These are phyloP conservation scores for Rhimphoctona megacephalus DNA, from an alignment of 2,888 invertebrate species.

Conservation along the genomic window DNA sequence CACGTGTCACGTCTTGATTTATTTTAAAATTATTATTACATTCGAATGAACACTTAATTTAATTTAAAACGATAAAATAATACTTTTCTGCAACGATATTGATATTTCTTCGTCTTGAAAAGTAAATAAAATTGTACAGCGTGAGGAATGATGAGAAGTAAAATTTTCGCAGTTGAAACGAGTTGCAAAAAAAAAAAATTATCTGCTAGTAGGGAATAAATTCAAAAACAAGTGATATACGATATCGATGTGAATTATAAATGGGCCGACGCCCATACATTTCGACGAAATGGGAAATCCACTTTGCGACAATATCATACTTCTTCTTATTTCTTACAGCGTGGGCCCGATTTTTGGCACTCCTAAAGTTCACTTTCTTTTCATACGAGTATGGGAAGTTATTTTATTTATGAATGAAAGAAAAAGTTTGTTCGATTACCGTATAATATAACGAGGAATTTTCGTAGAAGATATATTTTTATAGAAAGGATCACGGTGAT, in stretches of 20 bases:
- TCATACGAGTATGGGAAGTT: background rate
- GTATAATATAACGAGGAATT: background rate
- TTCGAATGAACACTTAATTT: background rate
- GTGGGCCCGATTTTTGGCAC: background rate
- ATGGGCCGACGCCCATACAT: constrained; percentile 13
- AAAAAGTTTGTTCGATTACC: constrained; percentile 1
- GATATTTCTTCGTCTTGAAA: background rate
- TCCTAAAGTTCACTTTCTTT: constrained; percentile 8
- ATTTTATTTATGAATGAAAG: background rate
- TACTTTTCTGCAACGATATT: background rate
- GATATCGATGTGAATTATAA: constrained; percentile 13
- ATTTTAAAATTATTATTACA: background rate
- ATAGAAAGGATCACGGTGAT: background rate
- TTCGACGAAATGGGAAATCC: constrained; percentile 9
- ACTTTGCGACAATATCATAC: constrained; percentile 13
- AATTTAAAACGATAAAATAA: background rate
- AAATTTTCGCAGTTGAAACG: background rate
- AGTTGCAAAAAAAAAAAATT: background rate
- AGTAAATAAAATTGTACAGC: background rate
- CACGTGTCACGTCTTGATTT: background rate
- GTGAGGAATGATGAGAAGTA: background rate
- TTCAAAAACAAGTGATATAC: background rate
- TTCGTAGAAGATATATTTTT: background rate
- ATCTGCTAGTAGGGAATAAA: background rate
- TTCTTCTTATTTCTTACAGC: background rate